Evolutionary conservation across 2,113 vertebrate species (phyloP), one percentile per base, ranked within the genome.

Genomic region (Pangasianodon gigas): DNA sequence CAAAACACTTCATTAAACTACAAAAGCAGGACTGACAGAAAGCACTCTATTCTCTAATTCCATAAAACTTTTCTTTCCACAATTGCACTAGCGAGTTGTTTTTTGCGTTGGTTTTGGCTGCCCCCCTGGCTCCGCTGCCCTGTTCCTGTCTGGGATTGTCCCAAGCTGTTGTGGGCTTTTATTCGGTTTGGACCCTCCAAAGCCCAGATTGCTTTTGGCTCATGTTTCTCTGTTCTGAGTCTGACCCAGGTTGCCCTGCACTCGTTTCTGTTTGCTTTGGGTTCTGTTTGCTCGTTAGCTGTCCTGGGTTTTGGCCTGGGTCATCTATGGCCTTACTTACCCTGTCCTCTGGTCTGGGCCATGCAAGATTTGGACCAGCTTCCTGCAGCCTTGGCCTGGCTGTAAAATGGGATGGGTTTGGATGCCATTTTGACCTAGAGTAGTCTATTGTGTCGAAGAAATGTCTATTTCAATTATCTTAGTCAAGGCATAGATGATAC

Each of bases 261-360:
- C 67, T 84, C 81, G 4, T 62, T 60, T 65, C 18, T 75, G 80
- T 77, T 84, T 87, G 67, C 69, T 77, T 74, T 83, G 75, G 52
- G 79, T 62, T 75, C 46, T 41, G 13, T 90, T 46, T 77, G 67
- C 65, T 89, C n/a, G 46, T 89, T 85, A 89, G 74, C 54, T 86
- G 89, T 86, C 89, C 89, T 89, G 48, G 48, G 75, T 89, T 89
- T 89, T 86, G 89, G 89, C 84, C 60, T 67, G 46, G 60, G 32
- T 77, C 58, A 80, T 86, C 48, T 62, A 16, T 86, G 41, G 75
- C 84, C 84, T 85, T n/a, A 85, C 6, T 84, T 88, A 48, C 81
- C 81, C 86, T 85, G 32, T 85, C 90, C 82, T 84, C 80, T 85
- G 90, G 18, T 80, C 74, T 71, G 75, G 21, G 90, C 54, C 46